Evolutionary conservation across 2,888 invertebrate species (phyloP).

Genomic region (Alloplasta piceator): DNA sequence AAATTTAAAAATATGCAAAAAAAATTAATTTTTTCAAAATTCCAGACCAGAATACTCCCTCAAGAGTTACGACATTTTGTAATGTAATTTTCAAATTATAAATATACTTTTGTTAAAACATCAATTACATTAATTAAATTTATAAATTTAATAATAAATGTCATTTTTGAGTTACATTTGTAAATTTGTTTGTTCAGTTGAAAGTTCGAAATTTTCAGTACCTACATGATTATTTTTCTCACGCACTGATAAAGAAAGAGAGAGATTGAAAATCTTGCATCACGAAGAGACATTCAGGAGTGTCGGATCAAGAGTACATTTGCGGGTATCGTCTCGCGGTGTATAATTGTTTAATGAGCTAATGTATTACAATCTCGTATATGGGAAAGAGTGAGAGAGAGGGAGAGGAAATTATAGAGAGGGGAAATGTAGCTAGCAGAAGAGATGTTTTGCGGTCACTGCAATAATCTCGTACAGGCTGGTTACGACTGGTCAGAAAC

Average conservation of each 20-base stretch:
- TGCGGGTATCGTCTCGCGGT: slow-evolving; percentile 43
- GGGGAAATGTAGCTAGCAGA: background rate
- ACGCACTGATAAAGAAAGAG: too few relatives aligned
- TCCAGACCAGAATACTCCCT: too few relatives aligned
- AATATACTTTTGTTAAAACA: too few relatives aligned
- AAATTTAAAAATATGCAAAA: too few relatives aligned
- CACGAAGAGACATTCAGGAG: background rate
- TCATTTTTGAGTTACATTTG: too few relatives aligned
- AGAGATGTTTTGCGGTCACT: background rate
- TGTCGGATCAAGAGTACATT: slow-evolving; percentile 30
- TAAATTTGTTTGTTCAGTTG: too few relatives aligned
- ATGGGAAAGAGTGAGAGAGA: background rate
- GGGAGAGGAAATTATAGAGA: background rate
- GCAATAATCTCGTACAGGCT: slow-evolving; percentile 49
- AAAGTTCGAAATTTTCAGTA: too few relatives aligned
- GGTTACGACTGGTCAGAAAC: slow-evolving; percentile 48
- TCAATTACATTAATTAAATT: too few relatives aligned
- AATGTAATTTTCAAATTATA: too few relatives aligned
- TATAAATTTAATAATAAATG: too few relatives aligned
- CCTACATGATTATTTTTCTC: background rate
- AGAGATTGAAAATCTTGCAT: background rate
- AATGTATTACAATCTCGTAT: slow-evolving; percentile 11
- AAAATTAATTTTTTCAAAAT: too few relatives aligned
- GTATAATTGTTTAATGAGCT: slow-evolving; percentile 50
- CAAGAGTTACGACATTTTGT: too few relatives aligned